These are phyloP conservation scores for Butorides virescens DNA, from an alignment of 2,113 vertebrate species.

Conservation along the genomic window DNA sequence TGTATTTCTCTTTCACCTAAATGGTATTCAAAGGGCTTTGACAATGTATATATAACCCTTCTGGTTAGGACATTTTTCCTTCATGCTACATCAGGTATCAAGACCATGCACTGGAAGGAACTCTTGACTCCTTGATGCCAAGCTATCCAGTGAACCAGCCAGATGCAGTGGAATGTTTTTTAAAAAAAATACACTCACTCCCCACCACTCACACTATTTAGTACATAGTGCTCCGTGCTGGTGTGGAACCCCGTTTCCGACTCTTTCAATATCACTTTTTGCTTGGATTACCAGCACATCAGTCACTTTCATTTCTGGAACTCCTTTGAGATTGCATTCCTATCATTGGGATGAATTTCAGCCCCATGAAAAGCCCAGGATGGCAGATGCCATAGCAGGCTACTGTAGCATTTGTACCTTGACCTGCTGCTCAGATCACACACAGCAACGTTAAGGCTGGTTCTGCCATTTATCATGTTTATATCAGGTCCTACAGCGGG, in stretches of 20 bases:
- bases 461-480: neutral
- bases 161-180: neutral
- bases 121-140: neutral
- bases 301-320: neutral
- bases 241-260: too few relatives aligned
- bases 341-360: too few relatives aligned
- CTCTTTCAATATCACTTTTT: neutral
- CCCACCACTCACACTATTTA: neutral
- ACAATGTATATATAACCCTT: neutral
- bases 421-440: neutral
- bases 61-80: neutral
- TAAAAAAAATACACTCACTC: neutral
- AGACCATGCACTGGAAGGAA: neutral
- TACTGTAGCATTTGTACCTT: neutral
- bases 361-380: neutral
- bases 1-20: neutral
- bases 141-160: too few relatives aligned
- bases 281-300: neutral
- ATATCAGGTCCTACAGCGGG: neutral
- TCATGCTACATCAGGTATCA: neutral
- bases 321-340: neutral
- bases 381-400: neutral
- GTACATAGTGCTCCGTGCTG: neutral
- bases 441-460: rapidly evolving
- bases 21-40: neutral